Evolutionary conservation across 2,888 invertebrate species (phyloP).

Genomic region (Drosophila buzzatii): DNA sequence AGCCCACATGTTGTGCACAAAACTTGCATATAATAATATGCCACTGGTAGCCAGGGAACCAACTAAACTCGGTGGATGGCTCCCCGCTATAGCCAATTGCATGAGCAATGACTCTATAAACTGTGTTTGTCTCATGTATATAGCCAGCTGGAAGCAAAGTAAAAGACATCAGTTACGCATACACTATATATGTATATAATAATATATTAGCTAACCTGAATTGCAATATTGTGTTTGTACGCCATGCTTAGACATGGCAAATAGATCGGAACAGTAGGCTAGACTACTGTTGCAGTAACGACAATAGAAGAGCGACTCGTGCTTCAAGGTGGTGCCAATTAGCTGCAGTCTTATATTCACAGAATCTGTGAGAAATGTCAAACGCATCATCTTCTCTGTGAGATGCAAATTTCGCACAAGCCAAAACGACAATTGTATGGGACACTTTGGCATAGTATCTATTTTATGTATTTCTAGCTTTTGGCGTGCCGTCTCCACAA

Average conservation of each 20-base stretch:
- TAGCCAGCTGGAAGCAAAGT: constrained; percentile 86
- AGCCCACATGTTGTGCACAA: constrained; percentile 91
- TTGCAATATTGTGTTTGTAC: constrained; percentile 93
- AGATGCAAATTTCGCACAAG: constrained; percentile 91
- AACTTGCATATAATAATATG: constrained; percentile 89
- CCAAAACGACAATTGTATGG: constrained; percentile 92
- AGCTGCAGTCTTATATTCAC: constrained; percentile 88
- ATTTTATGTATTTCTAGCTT: constrained; percentile 82
- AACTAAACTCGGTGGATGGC: constrained; percentile 90
- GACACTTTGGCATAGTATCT: constrained; percentile 88
- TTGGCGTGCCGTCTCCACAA: constrained; percentile 84
- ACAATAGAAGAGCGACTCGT: constrained; percentile 86
- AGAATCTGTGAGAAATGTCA: constrained; percentile 89
- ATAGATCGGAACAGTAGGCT: constrained; percentile 89
- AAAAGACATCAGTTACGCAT: neutral
- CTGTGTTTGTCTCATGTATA: constrained; percentile 93
- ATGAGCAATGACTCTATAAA: constrained; percentile 86
- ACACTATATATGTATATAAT: neutral
- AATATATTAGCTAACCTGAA: constrained; percentile 85
- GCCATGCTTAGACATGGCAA: constrained; percentile 93
- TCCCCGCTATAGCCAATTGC: constrained; percentile 86
- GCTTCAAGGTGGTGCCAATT: constrained; percentile 82
- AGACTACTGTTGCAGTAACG: constrained; percentile 88
- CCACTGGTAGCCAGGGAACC: constrained; percentile 96
- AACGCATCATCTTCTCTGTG: constrained; percentile 88